A percentile compares a stretch with the other conserved stretches of the same genome.
These are phyloP conservation scores for Origma solitaria DNA, from an alignment of 2,113 vertebrate genomes.

Conservation along the genomic window DNA sequence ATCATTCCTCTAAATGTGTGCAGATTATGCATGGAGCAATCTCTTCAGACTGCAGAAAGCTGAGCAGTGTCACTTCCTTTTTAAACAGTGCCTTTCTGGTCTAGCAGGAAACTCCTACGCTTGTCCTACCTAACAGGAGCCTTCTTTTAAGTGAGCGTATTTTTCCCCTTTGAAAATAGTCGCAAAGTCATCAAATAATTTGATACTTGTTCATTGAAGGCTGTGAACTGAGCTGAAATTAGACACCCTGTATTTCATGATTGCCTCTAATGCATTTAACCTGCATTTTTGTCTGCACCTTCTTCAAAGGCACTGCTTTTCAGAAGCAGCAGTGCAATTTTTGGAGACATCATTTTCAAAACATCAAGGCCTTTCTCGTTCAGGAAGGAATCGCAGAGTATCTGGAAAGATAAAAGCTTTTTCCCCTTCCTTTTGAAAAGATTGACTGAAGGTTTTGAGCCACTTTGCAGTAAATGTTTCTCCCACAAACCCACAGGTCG, in stretches of 20 bases:
- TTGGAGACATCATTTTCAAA: not conserved
- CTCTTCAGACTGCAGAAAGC: not conserved
- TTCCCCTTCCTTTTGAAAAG: not conserved
- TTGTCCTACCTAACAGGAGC: not conserved
- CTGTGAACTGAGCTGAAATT: not conserved
- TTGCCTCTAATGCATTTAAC: not conserved
- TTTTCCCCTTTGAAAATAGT: not conserved
- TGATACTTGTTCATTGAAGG: not conserved
- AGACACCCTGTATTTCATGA: not conserved
- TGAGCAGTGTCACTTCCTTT: not conserved
- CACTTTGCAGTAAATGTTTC: not conserved
- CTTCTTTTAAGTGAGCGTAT: not conserved
- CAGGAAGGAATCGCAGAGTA: not conserved
- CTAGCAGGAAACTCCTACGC: not conserved
- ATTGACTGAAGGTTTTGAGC: not conserved
- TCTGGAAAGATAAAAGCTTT: not conserved
- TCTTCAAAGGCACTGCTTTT: not conserved
- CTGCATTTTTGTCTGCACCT: not conserved
- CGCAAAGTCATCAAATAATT: not conserved
- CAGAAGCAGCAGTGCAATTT: not conserved
- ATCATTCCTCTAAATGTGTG: not conserved
- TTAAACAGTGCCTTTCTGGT: not conserved
- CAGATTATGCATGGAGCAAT: not conserved
- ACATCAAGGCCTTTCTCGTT: not conserved
- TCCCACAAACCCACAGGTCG: not conserved